Evolutionary conservation across 1,140 invertebrate genomes (phyloP).

Genomic region (Paraescarpia echinospica): DNA sequence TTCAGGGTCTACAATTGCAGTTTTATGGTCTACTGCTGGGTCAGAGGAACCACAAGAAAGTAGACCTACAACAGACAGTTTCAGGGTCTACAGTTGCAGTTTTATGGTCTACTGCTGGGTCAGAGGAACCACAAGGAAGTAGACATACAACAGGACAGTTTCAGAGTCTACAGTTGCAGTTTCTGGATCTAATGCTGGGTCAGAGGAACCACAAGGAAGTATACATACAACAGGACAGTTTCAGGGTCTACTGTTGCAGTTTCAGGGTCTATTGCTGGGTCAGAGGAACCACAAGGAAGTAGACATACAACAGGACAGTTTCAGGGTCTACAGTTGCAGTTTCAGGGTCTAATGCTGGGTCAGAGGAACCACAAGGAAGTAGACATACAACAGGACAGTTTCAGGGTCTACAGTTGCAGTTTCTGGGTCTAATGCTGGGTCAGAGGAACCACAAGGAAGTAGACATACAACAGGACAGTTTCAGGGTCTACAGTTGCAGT

Average conservation of each 20-base stretch:
- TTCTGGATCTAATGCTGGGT: background rate
- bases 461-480: background rate
- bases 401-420: conserved; percentile 3
- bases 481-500: background rate
- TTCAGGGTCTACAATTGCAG: background rate
- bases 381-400: background rate
- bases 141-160: background rate
- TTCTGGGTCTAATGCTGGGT: background rate
- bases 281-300: background rate
- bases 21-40: background rate
- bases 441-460: background rate
- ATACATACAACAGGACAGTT: background rate
- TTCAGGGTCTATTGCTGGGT: background rate
- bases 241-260: background rate
- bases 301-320: background rate
- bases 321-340: conserved; percentile 3
- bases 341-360: background rate
- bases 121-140: background rate
- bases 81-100: conserved; percentile 3
- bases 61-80: background rate
- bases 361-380: background rate
- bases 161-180: background rate
- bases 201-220: background rate
- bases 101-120: background rate
- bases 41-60: background rate